A percentile compares a stretch with the other conserved stretches of the same genome.
Conservation (phyloP, 1,140 invertebrate species). For the Dreissena polymorpha region DNA sequence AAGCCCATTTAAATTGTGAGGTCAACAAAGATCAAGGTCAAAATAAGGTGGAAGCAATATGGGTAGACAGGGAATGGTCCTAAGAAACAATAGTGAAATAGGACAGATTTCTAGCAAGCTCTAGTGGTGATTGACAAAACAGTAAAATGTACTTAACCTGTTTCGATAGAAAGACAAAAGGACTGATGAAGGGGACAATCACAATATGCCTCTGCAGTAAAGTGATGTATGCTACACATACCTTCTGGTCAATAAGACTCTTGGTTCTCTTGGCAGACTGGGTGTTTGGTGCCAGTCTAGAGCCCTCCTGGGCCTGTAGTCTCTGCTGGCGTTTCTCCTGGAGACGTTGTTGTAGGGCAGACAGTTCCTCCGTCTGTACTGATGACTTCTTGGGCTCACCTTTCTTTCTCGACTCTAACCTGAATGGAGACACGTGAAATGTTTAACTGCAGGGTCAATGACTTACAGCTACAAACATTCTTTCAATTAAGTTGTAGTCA, state of each 20-base stretch:
- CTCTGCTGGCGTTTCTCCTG: conserved; percentile 70
- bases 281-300: conserved; percentile 51
- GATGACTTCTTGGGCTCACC: conserved; percentile 52
- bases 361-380: conserved; percentile 68
- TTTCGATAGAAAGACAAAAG: no score
- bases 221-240: conserved; percentile 39
- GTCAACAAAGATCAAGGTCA: no score
- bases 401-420: conserved; percentile 72
- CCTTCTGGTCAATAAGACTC: conserved; percentile 73
- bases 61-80: no score
- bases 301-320: conserved; percentile 64
- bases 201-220: no score
- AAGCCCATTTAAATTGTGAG: no score
- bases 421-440: conserved; percentile 45
- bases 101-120: no score
- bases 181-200: no score
- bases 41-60: no score
- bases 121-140: no score
- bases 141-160: no score
- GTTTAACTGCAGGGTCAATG: not conserved
- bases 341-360: conserved; percentile 60
- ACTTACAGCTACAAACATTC: not conserved
- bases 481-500: no score
- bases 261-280: conserved; percentile 60
- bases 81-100: no score